Evolutionary conservation across 92 coral and sea anemone genomes (phyloP).

Genomic region (Phenganax marumi): DNA sequence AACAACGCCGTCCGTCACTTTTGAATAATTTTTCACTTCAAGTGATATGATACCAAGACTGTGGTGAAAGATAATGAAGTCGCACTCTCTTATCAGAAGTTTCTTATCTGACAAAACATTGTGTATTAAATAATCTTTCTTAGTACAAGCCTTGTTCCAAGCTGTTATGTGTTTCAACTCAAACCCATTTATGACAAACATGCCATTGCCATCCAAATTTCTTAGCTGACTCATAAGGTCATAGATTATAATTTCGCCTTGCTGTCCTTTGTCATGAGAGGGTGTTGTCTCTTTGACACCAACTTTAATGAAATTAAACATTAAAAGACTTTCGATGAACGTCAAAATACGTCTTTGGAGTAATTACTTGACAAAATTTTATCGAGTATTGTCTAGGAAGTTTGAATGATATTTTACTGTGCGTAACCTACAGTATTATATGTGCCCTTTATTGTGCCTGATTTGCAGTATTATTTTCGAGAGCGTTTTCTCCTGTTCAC

Average conservation of each 20-base stretch:
- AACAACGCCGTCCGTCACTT: not conserved
- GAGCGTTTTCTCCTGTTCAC: too few relatives aligned
- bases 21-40: slow-evolving; percentile 42
- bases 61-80: slow-evolving; percentile 52
- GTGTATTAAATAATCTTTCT: not conserved
- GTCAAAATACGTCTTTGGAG: too few relatives aligned
- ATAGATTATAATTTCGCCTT: slow-evolving; percentile 47
- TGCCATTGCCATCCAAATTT: slow-evolving; percentile 33
- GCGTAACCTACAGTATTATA: too few relatives aligned
- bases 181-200: slow-evolving; percentile 56
- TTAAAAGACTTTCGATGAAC: too few relatives aligned
- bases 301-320: slow-evolving; percentile 31
- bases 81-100: slow-evolving; percentile 37
- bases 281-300: slow-evolving; percentile 25
- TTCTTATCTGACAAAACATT: not conserved
- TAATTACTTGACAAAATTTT: too few relatives aligned
- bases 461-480: too few relatives aligned
- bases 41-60: slow-evolving; percentile 46
- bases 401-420: too few relatives aligned
- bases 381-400: too few relatives aligned
- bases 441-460: too few relatives aligned
- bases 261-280: slow-evolving; percentile 32
- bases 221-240: slow-evolving; percentile 40
- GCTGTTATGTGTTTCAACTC: slow-evolving; percentile 22
- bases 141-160: slow-evolving; percentile 36